phyloP scores from a whole-genome alignment of 2,797 vertebrate species.

The Acipenser ruthenus region DNA sequence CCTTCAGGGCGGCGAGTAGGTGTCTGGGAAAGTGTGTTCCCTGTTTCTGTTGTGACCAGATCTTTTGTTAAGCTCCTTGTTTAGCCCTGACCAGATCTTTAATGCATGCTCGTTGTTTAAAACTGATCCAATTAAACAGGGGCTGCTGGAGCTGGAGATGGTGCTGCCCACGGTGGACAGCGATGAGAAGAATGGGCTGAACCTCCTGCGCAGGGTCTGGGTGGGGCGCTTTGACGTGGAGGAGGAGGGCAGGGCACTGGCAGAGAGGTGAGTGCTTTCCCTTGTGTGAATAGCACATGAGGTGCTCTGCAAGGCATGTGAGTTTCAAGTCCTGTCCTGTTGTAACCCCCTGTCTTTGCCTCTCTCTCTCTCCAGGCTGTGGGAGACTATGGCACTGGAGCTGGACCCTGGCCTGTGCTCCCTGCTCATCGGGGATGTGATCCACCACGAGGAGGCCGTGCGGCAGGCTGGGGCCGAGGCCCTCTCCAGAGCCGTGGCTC shows the following conservation, averaged over 20 bases:
- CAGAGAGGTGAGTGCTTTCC: slow-evolving; percentile 68
- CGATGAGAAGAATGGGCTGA: slow-evolving; percentile 74
- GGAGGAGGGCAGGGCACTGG: slow-evolving; percentile 73
- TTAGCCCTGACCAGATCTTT: too few relatives aligned
- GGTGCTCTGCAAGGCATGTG: too few relatives aligned
- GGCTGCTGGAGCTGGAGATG: slow-evolving; percentile 85
- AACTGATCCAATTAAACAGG: slow-evolving; percentile 44
- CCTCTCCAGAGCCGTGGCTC: slow-evolving; percentile 78
- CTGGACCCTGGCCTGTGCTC: slow-evolving; percentile 83
- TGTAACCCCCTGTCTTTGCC: not conserved
- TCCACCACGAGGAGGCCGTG: slow-evolving; percentile 83
- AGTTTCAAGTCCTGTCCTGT: not conserved
- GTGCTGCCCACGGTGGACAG: slow-evolving; percentile 82
- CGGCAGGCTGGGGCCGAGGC: slow-evolving; percentile 82
- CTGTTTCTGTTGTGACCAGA: too few relatives aligned
- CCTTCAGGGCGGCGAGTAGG: too few relatives aligned
- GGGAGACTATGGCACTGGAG: slow-evolving; percentile 78
- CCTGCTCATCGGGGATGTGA: slow-evolving; percentile 84
- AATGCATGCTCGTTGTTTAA: too few relatives aligned
- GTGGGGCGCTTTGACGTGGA: slow-evolving; percentile 88
- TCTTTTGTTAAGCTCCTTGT: too few relatives aligned
- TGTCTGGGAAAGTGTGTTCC: too few relatives aligned
- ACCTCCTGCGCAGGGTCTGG: slow-evolving; percentile 85
- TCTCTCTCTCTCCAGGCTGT: slow-evolving; percentile 62
- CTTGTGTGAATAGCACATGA: not conserved